phyloP scores from a whole-genome alignment of 1,140 invertebrate species.

The Cydia splendana region DNA sequence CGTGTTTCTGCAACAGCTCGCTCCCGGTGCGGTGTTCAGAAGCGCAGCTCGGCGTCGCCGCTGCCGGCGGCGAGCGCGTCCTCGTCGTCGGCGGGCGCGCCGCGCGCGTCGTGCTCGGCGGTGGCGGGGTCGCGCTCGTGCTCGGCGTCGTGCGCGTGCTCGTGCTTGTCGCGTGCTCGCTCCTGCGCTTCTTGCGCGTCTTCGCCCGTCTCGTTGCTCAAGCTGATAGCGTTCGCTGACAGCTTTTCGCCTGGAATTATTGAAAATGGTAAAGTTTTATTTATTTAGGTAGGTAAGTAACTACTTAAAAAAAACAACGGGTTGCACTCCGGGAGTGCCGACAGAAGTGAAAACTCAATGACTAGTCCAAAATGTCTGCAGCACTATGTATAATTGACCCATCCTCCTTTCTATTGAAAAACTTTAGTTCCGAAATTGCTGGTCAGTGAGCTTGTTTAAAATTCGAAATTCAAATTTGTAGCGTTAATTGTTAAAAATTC shows the following conservation, averaged over 20 bases:
- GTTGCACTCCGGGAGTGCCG: no score
- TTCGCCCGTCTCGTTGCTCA: constrained; percentile 38
- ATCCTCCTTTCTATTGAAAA: no score
- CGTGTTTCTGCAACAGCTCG: background rate
- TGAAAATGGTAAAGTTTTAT: background rate
- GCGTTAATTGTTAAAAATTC: no score
- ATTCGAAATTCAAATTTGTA: no score
- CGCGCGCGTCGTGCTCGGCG: constrained; percentile 21
- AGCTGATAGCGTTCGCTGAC: constrained; percentile 29
- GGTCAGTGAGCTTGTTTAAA: no score
- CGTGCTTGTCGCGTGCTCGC: constrained; percentile 33
- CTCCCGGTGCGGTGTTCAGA: constrained; percentile 41
- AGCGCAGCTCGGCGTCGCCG: constrained; percentile 61
- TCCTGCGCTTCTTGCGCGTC: constrained; percentile 32
- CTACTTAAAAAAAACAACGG: no score
- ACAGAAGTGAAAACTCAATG: no score
- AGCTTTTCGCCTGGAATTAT: constrained; percentile 35
- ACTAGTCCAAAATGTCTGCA: no score
- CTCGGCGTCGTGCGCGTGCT: constrained; percentile 26
- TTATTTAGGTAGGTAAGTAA: background rate
- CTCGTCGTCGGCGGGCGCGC: constrained; percentile 60
- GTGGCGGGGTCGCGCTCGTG: background rate
- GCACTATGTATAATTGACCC: no score
- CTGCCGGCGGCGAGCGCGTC: constrained; percentile 52
- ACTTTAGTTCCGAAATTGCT: no score